Conservation (phyloP, 2,888 invertebrate genomes). For the Anthophora plumipes region DNA sequence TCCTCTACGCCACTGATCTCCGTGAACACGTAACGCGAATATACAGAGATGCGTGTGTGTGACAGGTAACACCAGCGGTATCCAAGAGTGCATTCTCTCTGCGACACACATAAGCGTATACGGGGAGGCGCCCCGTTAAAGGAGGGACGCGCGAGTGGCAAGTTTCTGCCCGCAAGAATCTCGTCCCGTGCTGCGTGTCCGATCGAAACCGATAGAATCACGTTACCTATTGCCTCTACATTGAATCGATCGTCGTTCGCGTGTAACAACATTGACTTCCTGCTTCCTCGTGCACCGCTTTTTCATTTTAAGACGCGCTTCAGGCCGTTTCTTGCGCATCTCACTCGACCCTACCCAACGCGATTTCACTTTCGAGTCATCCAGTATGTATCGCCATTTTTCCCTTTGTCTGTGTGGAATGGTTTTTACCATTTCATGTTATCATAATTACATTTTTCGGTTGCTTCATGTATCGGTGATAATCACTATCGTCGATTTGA, state of each 20-base stretch:
- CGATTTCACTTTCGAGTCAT: conserved; percentile 25
- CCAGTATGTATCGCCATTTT: no score
- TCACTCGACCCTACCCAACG: neutral
- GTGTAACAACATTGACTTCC: conserved; percentile 17
- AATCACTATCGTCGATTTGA: no score
- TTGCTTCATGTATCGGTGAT: neutral
- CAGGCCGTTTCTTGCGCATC: neutral
- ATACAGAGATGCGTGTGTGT: no score
- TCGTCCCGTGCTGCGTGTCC: conserved; percentile 45
- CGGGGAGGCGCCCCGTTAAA: conserved; percentile 27
- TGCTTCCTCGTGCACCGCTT: conserved; percentile 13
- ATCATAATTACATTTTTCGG: no score
- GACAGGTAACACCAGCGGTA: no score
- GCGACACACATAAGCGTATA: neutral
- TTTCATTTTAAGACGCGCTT: neutral
- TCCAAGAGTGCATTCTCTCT: no score
- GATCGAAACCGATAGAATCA: conserved; percentile 53
- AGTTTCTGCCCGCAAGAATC: conserved; percentile 57
- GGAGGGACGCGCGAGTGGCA: conserved; percentile 22
- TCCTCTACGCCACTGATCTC: neutral
- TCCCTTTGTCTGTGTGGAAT: neutral
- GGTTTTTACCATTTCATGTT: neutral
- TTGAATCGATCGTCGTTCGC: neutral
- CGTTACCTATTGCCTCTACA: conserved; percentile 32
- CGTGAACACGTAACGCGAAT: no score